Evolutionary conservation across 2,888 invertebrate genomes (phyloP).

Genomic region (Eilema griseolum): DNA sequence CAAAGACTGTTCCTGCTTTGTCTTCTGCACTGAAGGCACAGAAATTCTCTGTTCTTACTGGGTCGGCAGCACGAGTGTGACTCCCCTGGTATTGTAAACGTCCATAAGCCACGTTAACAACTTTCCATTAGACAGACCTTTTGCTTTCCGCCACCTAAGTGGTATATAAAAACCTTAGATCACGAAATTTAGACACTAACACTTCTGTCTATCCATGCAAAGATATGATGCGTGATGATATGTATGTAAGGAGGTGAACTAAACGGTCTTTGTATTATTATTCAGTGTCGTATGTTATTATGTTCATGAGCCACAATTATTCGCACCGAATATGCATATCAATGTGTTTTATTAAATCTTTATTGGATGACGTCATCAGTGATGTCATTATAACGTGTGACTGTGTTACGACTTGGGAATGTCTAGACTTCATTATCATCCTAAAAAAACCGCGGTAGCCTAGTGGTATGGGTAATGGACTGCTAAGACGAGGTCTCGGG

Average conservation of each 20-base stretch:
- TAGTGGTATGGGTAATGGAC: too few relatives aligned
- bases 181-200: neutral
- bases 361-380: conserved; percentile 11
- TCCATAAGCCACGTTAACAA: too few relatives aligned
- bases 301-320: conserved; percentile 38
- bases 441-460: too few relatives aligned
- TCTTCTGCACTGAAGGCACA: too few relatives aligned
- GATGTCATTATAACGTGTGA: neutral
- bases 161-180: too few relatives aligned
- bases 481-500: too few relatives aligned
- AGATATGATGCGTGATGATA: neutral
- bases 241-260: neutral
- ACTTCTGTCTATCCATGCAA: neutral
- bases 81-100: too few relatives aligned
- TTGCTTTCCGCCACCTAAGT: too few relatives aligned
- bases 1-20: too few relatives aligned
- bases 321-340: conserved; percentile 31
- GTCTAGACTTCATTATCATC: neutral
- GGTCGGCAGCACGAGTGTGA: too few relatives aligned
- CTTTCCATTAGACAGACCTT: too few relatives aligned
- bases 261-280: conserved; percentile 15
- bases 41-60: too few relatives aligned
- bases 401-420: neutral
- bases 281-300: conserved; percentile 32
- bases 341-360: conserved; percentile 27